Evolutionary conservation across 1,140 invertebrate genomes (phyloP).

Genomic region (Megathymus violae): DNA sequence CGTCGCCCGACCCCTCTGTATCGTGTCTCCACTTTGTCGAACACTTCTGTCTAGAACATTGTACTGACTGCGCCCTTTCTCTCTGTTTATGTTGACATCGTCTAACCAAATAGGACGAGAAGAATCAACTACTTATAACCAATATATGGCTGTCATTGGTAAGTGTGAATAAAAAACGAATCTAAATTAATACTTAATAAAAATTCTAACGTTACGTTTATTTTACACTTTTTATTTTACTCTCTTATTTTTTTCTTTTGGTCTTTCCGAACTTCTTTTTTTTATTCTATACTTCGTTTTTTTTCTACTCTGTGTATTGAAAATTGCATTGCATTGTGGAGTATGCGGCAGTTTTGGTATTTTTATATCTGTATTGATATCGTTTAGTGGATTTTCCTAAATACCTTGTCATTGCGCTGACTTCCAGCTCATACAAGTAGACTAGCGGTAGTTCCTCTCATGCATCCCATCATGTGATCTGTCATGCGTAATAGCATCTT

Average conservation of each 20-base stretch:
- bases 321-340: conserved; percentile 81
- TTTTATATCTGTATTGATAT: conserved; percentile 61
- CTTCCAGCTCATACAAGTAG: conserved; percentile 64
- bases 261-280: conserved; percentile 50
- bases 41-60: conserved; percentile 78
- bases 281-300: conserved; percentile 52
- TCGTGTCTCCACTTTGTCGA: conserved; percentile 63
- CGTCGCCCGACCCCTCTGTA: conserved; percentile 52
- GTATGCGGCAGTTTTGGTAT: conserved; percentile 79
- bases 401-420: conserved; percentile 57
- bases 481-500: conserved; percentile 33
- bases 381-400: conserved; percentile 63
- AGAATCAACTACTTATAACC: conserved; percentile 93
- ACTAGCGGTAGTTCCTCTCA: conserved; percentile 70
- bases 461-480: conserved; percentile 66
- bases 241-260: conserved; percentile 57
- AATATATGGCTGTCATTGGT: conserved; percentile 94
- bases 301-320: conserved; percentile 73
- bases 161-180: conserved; percentile 87
- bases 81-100: conserved; percentile 86
- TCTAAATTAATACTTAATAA: conserved; percentile 80
- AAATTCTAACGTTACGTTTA: conserved; percentile 74
- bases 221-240: conserved; percentile 69
- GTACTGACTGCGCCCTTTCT: conserved; percentile 86
- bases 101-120: conserved; percentile 90